Conservation (phyloP, 2,888 invertebrate genomes). For the Cosmia trapezina region DNA sequence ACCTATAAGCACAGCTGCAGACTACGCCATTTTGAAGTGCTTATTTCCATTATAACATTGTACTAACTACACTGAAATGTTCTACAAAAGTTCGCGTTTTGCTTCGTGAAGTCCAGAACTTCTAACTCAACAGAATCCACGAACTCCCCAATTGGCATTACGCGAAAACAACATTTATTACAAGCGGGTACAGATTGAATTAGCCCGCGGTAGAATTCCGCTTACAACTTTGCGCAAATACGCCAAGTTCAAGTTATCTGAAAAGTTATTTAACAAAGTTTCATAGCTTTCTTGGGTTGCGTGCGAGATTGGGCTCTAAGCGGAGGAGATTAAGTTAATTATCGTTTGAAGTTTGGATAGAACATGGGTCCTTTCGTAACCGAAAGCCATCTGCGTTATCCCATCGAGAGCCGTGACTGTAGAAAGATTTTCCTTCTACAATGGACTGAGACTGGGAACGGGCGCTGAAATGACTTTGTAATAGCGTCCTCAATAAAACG, state of each 20-base stretch:
- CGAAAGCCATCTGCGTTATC: conserved; percentile 84
- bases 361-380: conserved; percentile 78
- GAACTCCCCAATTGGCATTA: conserved; percentile 88
- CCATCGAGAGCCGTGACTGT: conserved; percentile 91
- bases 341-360: conserved; percentile 76
- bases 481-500: conserved; percentile 87
- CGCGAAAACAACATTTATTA: conserved; percentile 90
- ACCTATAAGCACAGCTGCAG: conserved; percentile 84
- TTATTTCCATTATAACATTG: conserved; percentile 91
- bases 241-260: conserved; percentile 90
- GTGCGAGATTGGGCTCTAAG: conserved; percentile 83
- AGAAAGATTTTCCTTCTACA: conserved; percentile 90
- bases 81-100: conserved; percentile 91
- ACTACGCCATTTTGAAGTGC: conserved; percentile 90
- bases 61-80: conserved; percentile 91
- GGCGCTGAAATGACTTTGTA: conserved; percentile 88
- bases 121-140: conserved; percentile 83
- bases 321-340: conserved; percentile 82
- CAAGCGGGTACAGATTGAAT: conserved; percentile 89
- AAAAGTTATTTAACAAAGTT: conserved; percentile 91
- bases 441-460: conserved; percentile 87
- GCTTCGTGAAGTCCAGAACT: conserved; percentile 90
- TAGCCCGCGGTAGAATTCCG: conserved; percentile 86
- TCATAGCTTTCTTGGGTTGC: conserved; percentile 88
- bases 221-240: conserved; percentile 90